A percentile compares a stretch with the other conserved stretches of the same genome.
These are phyloP conservation scores for Muraenolepis orangiensis DNA, from an alignment of 2,797 vertebrate species.

Conservation along the genomic window DNA sequence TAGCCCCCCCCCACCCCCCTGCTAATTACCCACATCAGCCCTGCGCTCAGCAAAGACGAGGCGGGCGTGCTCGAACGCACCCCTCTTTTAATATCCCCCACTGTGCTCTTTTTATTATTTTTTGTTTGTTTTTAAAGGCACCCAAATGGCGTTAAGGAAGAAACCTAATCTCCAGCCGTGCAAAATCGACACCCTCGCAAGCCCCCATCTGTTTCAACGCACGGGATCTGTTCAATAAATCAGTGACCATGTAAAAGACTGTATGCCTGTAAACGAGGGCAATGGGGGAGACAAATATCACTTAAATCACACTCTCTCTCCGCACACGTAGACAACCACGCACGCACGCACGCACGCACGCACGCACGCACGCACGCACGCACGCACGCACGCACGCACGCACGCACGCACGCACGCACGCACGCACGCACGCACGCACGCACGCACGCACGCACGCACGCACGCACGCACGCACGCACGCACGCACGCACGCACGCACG, in stretches of 20 bases:
- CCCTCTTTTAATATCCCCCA: conserved; percentile 61
- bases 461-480: no score
- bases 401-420: conserved; percentile 13
- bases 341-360: no score
- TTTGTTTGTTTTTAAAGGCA: conserved; percentile 51
- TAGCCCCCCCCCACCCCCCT: no score
- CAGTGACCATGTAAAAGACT: conserved; percentile 60
- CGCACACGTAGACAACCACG: conserved; percentile 9
- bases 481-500: no score
- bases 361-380: no score
- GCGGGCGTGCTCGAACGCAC: conserved; percentile 63
- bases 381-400: conserved; percentile 25
- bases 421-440: no score
- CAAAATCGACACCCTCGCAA: conserved; percentile 54
- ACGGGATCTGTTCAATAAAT: conserved; percentile 61
- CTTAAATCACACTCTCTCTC: conserved; percentile 45
- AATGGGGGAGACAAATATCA: conserved; percentile 61
- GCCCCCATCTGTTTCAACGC: conserved; percentile 62
- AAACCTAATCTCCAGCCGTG: conserved; percentile 60
- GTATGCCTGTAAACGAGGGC: conserved; percentile 70
- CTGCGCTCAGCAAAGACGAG: conserved; percentile 54
- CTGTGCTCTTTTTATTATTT: no score
- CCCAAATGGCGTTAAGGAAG: conserved; percentile 56
- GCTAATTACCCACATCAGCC: conserved; percentile 74
- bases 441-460: conserved; percentile 2